These are phyloP conservation scores for Zaprionus inermis DNA, from an alignment of 1,140 invertebrate species.

Conservation along the genomic window DNA sequence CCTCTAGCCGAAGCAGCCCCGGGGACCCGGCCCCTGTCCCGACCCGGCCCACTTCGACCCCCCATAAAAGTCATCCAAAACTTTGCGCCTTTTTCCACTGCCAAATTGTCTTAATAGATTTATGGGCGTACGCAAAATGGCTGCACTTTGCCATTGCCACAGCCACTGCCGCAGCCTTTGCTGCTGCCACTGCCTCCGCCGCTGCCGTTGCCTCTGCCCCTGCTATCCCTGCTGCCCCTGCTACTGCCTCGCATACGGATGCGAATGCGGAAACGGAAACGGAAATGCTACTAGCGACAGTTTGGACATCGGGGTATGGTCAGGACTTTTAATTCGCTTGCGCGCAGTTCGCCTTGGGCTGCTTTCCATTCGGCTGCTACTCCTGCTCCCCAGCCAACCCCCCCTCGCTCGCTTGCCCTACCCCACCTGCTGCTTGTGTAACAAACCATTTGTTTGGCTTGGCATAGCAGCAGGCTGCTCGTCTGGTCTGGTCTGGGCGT, in stretches of 20 bases:
- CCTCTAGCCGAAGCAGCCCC: neutral
- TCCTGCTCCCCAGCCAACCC: neutral
- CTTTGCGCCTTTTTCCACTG: constrained; percentile 45
- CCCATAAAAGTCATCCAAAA: constrained; percentile 26
- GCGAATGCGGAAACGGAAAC: constrained; percentile 29
- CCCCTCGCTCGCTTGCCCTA: neutral
- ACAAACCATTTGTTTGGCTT: constrained; percentile 41
- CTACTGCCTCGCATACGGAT: constrained; percentile 1
- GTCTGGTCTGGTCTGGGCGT: neutral
- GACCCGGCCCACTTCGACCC: no score
- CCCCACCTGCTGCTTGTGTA: neutral
- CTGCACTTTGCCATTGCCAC: constrained; percentile 65
- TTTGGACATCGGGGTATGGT: constrained; percentile 22
- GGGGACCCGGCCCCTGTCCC: neutral
- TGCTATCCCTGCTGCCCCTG: no score
- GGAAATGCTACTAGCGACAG: constrained; percentile 52
- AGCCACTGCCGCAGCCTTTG: neutral
- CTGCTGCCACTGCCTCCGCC: no score
- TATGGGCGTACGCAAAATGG: constrained; percentile 78
- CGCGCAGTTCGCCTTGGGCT: constrained; percentile 1
- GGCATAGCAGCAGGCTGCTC: neutral
- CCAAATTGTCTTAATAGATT: constrained; percentile 81
- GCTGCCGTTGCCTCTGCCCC: no score
- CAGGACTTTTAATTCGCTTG: constrained; percentile 75
- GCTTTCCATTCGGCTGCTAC: neutral